Evolutionary conservation across 2,888 invertebrate species (phyloP).

Genomic region (Alentia gelatinosa): DNA sequence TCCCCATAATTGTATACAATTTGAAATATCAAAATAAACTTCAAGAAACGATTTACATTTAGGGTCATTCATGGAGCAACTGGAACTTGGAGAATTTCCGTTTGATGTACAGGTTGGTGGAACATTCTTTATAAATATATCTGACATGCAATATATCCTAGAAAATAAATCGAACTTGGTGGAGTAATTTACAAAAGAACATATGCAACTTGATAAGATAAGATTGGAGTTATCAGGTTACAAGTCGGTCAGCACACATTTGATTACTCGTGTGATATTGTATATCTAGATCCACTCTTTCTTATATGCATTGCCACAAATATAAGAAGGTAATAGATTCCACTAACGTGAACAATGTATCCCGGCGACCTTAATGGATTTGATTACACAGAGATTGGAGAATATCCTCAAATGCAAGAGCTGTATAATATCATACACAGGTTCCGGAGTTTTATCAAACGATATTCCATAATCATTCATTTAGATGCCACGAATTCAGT

Average conservation of each 20-base stretch:
- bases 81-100: conserved; percentile 78
- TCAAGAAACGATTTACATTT: neutral
- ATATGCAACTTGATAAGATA: neutral
- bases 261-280: neutral
- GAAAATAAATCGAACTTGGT: neutral
- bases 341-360: too few species aligned
- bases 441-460: neutral
- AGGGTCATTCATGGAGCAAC: conserved; percentile 76
- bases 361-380: too few species aligned
- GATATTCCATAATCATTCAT: neutral
- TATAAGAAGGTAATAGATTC: too few species aligned
- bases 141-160: neutral
- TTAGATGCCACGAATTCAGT: neutral
- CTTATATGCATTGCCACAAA: too few species aligned
- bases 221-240: neutral
- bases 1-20: neutral
- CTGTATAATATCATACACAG: neutral
- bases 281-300: neutral
- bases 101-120: conserved; percentile 78
- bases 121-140: conserved; percentile 7
- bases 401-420: too few species aligned
- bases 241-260: neutral
- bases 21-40: neutral
- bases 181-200: neutral
- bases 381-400: too few species aligned